Base-by-base conservation (phyloP, 1,140 invertebrate species). In the Eumaeus atala region DNA sequence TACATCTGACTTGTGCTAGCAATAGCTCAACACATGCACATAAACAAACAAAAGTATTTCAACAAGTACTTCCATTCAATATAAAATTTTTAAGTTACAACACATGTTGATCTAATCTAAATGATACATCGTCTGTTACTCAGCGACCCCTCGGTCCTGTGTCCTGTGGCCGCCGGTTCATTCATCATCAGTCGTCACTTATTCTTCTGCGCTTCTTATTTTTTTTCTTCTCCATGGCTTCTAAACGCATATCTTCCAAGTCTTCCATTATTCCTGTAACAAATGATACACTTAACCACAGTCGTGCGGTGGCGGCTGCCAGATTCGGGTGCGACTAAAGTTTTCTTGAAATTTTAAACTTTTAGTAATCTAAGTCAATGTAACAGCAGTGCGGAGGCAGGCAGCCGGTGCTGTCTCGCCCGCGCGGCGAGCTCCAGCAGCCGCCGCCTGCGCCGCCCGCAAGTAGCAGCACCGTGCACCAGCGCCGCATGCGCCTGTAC, bases 231-330 rank as follows among this genome's bases (percentile, higher is more conserved):
- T 94, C 91, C 70, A 91, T 84, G 14, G 92, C 91, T 74, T 95
- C 93, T 82, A 90, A 85, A 60, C 90, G 87, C 87, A 95, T 95
- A 59, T 95, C 94, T 85, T 95, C 94, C 54, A 95, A 87, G 84
- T 95, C 94, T 89, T 95, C 94, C 91, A 94, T 91, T 60, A 94
- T 91, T 58, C 79, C 78, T 85, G 21, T 34, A 50, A 42, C 9
- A 42, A 12, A 42, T 42, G 1, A 42, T n/a, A 12, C 11, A 16
- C 9, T 17, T n/a, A n/a, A n/a, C n/a, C n/a, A n/a, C n/a, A n/a
- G n/a, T n/a, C n/a, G n/a, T n/a, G n/a, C n/a, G n/a, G n/a, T n/a
- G n/a, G n/a, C n/a, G n/a, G n/a, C n/a, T n/a, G n/a, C n/a, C n/a
- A n/a, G n/a, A n/a, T n/a, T n/a, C n/a, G n/a, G n/a, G n/a, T n/a